Percentiles rank a stretch among this genome's conserved stretches.
Conservation (phyloP, 2,113 vertebrate species). For the Ibidorhyncha struthersii region DNA sequence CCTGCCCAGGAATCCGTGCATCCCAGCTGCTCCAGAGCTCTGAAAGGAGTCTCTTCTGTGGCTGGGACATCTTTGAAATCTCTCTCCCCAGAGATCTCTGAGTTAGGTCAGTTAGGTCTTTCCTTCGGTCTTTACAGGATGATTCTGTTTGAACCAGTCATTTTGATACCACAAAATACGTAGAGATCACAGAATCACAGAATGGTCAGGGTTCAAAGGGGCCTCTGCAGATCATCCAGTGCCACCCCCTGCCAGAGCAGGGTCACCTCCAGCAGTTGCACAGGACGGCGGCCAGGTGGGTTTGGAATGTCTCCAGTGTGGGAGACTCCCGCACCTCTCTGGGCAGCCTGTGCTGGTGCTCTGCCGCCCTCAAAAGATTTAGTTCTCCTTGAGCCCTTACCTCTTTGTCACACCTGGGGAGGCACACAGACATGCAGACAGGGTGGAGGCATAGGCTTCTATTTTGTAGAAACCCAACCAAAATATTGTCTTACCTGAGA, state of each 20-base stretch:
- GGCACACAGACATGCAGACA: background rate
- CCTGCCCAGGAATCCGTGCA: background rate
- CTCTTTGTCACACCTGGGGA: background rate
- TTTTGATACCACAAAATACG: background rate
- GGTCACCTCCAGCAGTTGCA: too few relatives aligned
- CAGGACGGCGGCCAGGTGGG: too few relatives aligned
- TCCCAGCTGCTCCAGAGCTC: background rate
- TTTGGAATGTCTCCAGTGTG: too few relatives aligned
- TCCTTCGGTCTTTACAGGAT: background rate
- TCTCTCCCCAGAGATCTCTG: background rate
- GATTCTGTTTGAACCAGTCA: background rate
- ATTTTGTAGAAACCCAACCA: background rate
- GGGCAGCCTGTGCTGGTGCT: too few relatives aligned
- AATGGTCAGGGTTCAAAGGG: too few relatives aligned
- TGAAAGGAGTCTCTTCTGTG: background rate
- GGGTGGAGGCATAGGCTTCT: background rate
- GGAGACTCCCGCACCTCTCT: too few relatives aligned
- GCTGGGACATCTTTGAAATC: background rate
- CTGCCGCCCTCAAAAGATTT: background rate
- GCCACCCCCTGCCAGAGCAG: too few relatives aligned
- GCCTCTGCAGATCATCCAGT: too few relatives aligned
- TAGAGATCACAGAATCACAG: background rate
- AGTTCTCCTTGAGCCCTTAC: background rate
- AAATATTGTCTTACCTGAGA: slow-evolving; percentile 83
- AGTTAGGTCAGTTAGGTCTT: background rate